Conservation (phyloP, 2,797 vertebrate genomes). For the Rhincodon typus region DNA sequence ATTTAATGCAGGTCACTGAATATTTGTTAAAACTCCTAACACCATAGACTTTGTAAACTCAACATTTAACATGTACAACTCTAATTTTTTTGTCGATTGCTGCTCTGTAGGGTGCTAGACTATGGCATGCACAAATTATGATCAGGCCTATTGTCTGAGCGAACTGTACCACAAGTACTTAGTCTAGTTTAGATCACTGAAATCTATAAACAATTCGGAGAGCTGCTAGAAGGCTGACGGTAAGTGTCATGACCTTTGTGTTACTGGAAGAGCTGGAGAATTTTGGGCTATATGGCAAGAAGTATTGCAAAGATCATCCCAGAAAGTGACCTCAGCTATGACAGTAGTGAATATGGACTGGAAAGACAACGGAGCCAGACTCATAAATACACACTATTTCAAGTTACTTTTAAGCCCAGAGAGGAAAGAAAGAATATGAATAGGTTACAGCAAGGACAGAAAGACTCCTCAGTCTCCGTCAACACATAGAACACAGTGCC, state of each 20-base stretch:
- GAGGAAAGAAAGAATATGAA: too few relatives aligned
- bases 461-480: too few relatives aligned
- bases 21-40: not conserved
- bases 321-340: not conserved
- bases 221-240: not conserved
- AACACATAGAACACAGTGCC: too few relatives aligned
- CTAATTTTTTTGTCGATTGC: too few relatives aligned
- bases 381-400: too few relatives aligned
- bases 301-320: not conserved
- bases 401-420: too few relatives aligned
- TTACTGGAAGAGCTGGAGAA: not conserved
- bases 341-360: too few relatives aligned
- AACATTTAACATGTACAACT: not conserved
- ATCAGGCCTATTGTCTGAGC: not conserved
- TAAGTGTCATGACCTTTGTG: not conserved
- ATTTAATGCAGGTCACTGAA: constrained; percentile 8
- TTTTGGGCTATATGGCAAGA: not conserved
- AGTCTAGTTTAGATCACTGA: not conserved
- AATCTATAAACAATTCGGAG: not conserved
- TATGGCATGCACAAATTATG: not conserved
- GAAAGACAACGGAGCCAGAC: too few relatives aligned
- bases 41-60: not conserved
- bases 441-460: too few relatives aligned
- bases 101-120: not conserved
- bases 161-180: not conserved